Conservation (phyloP, 2,797 vertebrate genomes). For the Siniperca obscura region DNA sequence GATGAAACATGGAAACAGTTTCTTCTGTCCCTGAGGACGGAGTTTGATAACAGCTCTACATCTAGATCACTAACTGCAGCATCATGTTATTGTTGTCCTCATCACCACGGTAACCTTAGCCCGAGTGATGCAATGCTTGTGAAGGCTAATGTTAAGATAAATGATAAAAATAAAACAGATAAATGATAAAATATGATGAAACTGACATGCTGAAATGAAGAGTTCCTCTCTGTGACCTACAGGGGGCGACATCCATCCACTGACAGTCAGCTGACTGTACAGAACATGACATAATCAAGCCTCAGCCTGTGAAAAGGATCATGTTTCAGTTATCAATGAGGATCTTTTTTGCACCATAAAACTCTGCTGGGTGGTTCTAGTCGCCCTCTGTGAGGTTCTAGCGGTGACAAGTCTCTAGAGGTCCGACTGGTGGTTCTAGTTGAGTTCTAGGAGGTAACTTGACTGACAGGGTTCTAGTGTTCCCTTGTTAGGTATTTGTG, state of each 20-base stretch:
- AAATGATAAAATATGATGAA: background rate
- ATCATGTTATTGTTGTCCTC: background rate
- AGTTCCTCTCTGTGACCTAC: background rate
- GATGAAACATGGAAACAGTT: background rate
- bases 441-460: background rate
- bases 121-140: background rate
- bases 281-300: background rate
- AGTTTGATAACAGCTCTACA: too few relatives aligned
- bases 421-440: background rate
- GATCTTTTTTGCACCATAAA: background rate
- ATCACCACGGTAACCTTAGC: background rate
- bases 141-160: background rate
- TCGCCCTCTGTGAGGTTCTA: background rate
- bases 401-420: too few relatives aligned
- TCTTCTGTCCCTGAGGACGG: too few relatives aligned
- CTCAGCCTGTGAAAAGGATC: background rate
- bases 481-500: background rate
- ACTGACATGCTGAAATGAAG: background rate
- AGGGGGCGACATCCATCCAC: conserved; percentile 18
- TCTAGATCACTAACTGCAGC: background rate
- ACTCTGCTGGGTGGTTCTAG: background rate
- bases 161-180: background rate
- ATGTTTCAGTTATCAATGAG: too few relatives aligned
- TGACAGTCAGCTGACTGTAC: background rate
- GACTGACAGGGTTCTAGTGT: background rate